phyloP scores from a whole-genome alignment of 2,113 vertebrate genomes.

The Myotis brandtii region DNA sequence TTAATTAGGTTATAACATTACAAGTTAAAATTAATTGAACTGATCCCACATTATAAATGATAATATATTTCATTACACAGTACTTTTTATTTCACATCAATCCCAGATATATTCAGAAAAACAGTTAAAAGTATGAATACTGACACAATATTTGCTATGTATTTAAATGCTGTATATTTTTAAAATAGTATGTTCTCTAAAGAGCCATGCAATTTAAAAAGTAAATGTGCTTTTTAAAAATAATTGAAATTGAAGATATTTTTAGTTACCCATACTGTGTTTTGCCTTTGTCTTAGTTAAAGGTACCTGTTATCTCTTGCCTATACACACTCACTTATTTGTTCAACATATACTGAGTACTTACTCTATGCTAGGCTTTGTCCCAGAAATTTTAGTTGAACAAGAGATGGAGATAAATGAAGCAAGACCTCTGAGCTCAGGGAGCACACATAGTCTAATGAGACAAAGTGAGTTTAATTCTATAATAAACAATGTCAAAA shows the following conservation, averaged over 20 bases:
- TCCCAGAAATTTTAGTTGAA: background rate
- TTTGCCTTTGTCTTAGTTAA: background rate
- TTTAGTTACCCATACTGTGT: background rate
- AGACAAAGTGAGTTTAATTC: background rate
- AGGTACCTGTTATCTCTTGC: background rate
- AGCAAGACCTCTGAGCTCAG: background rate
- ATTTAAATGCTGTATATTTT: constrained; percentile 19
- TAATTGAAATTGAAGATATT: background rate
- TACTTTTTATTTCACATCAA: background rate
- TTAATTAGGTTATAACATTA: background rate
- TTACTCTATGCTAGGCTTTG: background rate
- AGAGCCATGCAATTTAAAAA: background rate
- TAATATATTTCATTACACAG: background rate
- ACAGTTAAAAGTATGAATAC: background rate
- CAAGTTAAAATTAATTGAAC: background rate
- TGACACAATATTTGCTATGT: background rate
- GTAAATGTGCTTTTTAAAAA: background rate
- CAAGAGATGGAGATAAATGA: background rate
- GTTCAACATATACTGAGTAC: background rate
- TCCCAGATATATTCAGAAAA: background rate
- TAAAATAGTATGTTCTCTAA: background rate
- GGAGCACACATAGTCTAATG: background rate
- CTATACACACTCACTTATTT: background rate
- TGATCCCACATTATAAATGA: background rate
- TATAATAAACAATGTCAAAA: background rate